Evolutionary conservation across 1,140 invertebrate species (phyloP).

Genomic region (Pseudomyrmex gracilis): DNA sequence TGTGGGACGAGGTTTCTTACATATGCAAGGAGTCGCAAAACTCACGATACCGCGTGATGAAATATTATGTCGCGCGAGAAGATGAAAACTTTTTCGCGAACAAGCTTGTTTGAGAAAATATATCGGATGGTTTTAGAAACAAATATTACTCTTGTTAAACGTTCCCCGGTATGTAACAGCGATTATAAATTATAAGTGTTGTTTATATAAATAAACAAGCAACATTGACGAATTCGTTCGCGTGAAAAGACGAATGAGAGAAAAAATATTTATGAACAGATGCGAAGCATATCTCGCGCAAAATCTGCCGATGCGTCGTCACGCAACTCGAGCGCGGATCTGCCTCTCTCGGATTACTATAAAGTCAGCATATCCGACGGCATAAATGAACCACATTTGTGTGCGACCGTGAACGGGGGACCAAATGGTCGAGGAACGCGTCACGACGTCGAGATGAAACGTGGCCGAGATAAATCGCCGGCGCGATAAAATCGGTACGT

Average conservation of each 20-base stretch:
- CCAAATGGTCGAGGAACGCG: slow-evolving; percentile 44
- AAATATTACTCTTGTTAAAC: no score
- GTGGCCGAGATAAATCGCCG: slow-evolving; percentile 32
- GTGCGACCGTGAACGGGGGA: background rate
- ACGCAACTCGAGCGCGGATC: background rate
- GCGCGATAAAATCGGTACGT: slow-evolving; percentile 42
- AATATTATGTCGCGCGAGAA: background rate
- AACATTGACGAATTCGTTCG: background rate
- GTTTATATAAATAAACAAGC: background rate
- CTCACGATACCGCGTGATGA: background rate
- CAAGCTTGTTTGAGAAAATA: background rate
- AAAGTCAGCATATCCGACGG: background rate
- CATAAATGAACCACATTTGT: slow-evolving; percentile 3
- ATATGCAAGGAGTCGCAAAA: background rate
- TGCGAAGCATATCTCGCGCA: no score
- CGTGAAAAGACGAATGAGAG: background rate
- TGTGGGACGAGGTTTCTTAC: background rate
- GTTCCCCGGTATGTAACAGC: no score
- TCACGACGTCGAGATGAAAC: slow-evolving; percentile 12
- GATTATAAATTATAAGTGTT: no score
- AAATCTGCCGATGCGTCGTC: background rate
- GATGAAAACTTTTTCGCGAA: background rate
- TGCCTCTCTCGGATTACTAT: background rate
- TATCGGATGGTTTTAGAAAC: background rate
- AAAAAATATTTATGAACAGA: no score